These are phyloP conservation scores for Nemotelus nigrinus DNA, from an alignment of 2,888 invertebrate species.

Conservation along the genomic window DNA sequence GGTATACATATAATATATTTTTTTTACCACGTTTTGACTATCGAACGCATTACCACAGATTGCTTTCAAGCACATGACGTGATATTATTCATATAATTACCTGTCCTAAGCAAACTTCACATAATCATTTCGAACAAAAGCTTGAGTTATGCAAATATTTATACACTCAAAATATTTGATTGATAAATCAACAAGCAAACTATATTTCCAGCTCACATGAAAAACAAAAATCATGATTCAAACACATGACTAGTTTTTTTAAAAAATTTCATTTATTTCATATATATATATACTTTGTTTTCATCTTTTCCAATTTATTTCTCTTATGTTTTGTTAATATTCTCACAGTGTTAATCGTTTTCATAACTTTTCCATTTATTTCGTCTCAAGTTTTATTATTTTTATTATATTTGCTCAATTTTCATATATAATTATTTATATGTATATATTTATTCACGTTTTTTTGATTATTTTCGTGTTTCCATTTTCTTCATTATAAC, in stretches of 20 bases:
- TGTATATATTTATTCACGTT: slow-evolving; percentile 21
- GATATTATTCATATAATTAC: too few species aligned
- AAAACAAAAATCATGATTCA: background rate
- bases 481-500: slow-evolving; percentile 28
- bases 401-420: slow-evolving; percentile 23
- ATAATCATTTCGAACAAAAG: too few species aligned
- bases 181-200: too few species aligned
- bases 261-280: slow-evolving; percentile 42
- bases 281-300: slow-evolving; percentile 41
- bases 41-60: too few species aligned
- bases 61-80: too few species aligned
- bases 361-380: slow-evolving; percentile 13
- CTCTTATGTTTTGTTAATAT: slow-evolving; percentile 29
- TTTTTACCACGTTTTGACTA: too few species aligned
- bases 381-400: slow-evolving; percentile 20
- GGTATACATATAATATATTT: too few species aligned
- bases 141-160: too few species aligned
- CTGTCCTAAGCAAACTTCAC: too few species aligned
- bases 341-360: slow-evolving; percentile 40
- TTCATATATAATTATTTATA: background rate
- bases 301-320: slow-evolving; percentile 23
- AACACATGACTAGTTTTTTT: slow-evolving; percentile 12
- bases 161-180: too few species aligned
- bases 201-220: too few species aligned
- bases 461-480: slow-evolving; percentile 28